Percentiles rank a stretch among this genome's conserved stretches.
These are phyloP conservation scores for Macaca mulatta DNA, from an alignment of 2,113 vertebrate species.

Conservation along the genomic window DNA sequence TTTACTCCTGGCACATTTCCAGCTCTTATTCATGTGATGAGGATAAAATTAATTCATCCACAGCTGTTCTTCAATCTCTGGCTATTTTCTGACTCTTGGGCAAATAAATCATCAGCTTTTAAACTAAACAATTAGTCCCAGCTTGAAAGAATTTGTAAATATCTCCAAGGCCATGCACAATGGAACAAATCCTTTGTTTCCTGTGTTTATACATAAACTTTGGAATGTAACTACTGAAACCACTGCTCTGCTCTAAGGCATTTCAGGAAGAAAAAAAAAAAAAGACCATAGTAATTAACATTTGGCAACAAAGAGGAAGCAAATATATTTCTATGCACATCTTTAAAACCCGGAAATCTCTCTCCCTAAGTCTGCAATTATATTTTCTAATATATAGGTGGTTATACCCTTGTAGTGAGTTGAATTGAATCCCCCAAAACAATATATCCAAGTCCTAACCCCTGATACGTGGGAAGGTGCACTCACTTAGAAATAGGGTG, in stretches of 20 bases:
- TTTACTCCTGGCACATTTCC: constrained; percentile 54
- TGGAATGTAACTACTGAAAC: neutral
- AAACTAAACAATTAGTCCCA: constrained; percentile 56
- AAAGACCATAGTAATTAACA: neutral
- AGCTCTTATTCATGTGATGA: constrained; percentile 6
- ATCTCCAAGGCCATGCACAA: constrained; percentile 37
- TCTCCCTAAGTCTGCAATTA: neutral
- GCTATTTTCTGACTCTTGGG: constrained; percentile 68
- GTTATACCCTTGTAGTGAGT: neutral
- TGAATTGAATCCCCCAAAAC: neutral
- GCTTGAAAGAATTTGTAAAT: constrained; percentile 55
- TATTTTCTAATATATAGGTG: neutral
- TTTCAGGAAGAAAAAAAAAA: neutral
- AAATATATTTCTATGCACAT: neutral
- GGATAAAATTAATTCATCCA: constrained; percentile 67
- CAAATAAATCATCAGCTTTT: constrained; percentile 71
- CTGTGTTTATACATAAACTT: constrained; percentile 58
- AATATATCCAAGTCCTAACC: neutral
- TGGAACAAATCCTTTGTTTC: constrained; percentile 67
- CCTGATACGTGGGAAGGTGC: neutral
- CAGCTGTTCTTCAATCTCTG: constrained; percentile 68
- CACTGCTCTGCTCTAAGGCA: neutral
- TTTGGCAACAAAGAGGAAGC: constrained; percentile 34
- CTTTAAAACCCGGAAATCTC: constrained; percentile 39
- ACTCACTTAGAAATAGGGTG: neutral